phyloP scores from a whole-genome alignment of 2,113 vertebrate species.

The Neogale vison region DNA sequence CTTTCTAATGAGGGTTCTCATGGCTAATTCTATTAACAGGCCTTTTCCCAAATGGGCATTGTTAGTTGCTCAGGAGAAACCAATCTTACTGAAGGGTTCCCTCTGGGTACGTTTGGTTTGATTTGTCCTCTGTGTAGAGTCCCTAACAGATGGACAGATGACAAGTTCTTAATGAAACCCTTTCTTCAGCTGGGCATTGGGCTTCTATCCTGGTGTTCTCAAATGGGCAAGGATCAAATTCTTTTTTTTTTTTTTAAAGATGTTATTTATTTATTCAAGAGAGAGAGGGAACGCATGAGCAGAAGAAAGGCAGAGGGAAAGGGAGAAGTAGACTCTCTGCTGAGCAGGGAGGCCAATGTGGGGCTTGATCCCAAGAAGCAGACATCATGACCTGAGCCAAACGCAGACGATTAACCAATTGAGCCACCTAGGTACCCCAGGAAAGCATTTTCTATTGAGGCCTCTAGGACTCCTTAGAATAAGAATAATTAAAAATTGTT shows the following conservation, averaged over 20 bases:
- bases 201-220: not conserved
- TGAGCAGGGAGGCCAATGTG: too few relatives aligned
- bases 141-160: not conserved
- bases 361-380: too few relatives aligned
- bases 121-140: not conserved
- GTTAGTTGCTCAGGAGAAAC: conserved; percentile 36
- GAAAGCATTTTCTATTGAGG: not conserved
- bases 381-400: too few relatives aligned
- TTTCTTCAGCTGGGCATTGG: not conserved
- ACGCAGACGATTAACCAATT: not conserved
- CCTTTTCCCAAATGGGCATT: conserved; percentile 15
- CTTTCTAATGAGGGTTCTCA: not conserved
- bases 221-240: not conserved
- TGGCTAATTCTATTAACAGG: not conserved
- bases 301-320: too few relatives aligned
- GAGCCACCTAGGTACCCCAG: not conserved
- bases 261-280: not conserved
- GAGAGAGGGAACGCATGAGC: too few relatives aligned
- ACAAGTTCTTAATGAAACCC: not conserved
- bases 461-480: not conserved
- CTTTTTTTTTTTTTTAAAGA: not conserved
- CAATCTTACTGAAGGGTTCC: not conserved
- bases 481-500: not conserved
- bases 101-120: not conserved
- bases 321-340: too few relatives aligned